Percentiles rank a stretch among this genome's conserved stretches.
These are phyloP conservation scores for Poecilobothrus nobilitatus DNA, from an alignment of 2,888 invertebrate species.

Conservation along the genomic window DNA sequence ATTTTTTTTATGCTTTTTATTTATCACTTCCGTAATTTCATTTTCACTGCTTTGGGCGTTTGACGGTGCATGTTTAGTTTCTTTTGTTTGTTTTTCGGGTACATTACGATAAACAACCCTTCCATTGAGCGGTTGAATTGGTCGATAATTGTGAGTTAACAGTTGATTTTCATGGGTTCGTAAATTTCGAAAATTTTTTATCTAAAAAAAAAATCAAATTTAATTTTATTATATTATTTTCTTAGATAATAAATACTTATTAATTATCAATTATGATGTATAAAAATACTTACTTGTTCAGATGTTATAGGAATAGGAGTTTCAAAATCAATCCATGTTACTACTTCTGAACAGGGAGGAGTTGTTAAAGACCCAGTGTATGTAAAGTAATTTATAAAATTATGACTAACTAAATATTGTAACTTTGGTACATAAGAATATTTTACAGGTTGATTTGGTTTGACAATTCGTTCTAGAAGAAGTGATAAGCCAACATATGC, in stretches of 20 bases:
- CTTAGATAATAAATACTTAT: too few relatives aligned
- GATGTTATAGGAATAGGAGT: conserved; percentile 60
- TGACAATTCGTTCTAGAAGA: conserved; percentile 49
- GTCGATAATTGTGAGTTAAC: conserved; percentile 72
- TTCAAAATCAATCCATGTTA: conserved; percentile 77
- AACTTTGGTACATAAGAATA: conserved; percentile 49
- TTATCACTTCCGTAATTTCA: neutral
- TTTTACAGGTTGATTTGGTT: conserved; percentile 46
- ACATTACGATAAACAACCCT: conserved; percentile 47
- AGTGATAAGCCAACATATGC: conserved; percentile 53
- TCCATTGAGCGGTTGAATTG: conserved; percentile 68
- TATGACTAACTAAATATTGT: conserved; percentile 48
- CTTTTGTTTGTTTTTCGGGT: neutral
- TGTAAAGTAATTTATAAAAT: conserved; percentile 63
- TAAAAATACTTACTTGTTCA: conserved; percentile 50
- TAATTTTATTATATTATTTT: neutral
- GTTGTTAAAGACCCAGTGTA: conserved; percentile 81
- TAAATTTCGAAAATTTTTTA: conserved; percentile 62
- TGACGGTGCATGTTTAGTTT: neutral
- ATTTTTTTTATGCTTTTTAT: neutral
- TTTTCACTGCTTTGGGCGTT: neutral
- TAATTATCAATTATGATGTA: too few relatives aligned
- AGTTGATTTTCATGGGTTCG: conserved; percentile 53
- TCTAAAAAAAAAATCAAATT: conserved; percentile 46
- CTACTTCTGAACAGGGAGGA: conserved; percentile 76